Conservation (phyloP, 2,888 invertebrate genomes). For the Heteromyza rotundicornis region DNA sequence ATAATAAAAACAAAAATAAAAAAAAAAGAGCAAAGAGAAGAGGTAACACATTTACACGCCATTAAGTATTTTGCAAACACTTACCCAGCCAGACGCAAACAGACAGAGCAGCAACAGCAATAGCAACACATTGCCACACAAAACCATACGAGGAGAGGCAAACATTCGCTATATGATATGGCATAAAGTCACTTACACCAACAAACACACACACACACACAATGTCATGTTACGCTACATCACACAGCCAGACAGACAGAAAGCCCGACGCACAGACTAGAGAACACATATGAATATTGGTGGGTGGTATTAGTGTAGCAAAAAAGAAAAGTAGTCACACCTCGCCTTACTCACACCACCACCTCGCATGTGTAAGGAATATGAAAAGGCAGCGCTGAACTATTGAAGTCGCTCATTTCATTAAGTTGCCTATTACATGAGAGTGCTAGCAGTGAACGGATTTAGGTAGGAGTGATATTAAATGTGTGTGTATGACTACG, state of each 20-base stretch:
- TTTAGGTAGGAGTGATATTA: too few relatives aligned
- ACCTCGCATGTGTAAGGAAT: neutral
- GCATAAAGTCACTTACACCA: constrained; percentile 15
- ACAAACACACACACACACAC: too few relatives aligned
- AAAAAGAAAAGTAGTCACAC: neutral
- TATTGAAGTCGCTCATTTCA: constrained; percentile 53
- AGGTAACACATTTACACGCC: constrained; percentile 54
- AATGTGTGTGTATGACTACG: constrained; percentile 18
- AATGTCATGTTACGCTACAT: constrained; percentile 3
- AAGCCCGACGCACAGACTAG: neutral
- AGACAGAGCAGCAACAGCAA: too few relatives aligned
- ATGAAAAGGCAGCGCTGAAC: constrained; percentile 24
- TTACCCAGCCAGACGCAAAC: constrained; percentile 29
- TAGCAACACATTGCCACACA: neutral
- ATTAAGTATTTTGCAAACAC: constrained; percentile 57
- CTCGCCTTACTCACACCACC: too few relatives aligned
- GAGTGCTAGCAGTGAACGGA: constrained; percentile 1
- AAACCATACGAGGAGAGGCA: neutral
- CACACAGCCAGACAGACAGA: neutral
- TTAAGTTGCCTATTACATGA: constrained; percentile 42
- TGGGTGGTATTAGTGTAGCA: neutral
- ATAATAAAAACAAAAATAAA: neutral
- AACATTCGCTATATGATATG: neutral
- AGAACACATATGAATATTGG: neutral
- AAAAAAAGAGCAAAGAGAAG: neutral